Base-by-base conservation (phyloP, 1,140 invertebrate genomes). In the Brachionus paranguensis region DNA sequence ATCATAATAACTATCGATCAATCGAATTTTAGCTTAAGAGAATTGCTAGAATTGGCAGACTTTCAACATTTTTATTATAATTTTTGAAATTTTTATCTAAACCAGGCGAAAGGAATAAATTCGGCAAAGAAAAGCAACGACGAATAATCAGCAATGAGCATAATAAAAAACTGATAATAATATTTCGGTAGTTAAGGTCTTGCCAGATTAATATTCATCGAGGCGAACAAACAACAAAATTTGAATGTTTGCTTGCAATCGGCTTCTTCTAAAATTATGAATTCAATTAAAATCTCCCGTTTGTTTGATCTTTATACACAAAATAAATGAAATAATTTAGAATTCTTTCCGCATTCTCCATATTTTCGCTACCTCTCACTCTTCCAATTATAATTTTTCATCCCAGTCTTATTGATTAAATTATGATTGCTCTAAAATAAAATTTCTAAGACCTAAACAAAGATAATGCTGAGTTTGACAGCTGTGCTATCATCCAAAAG, bases 1-100 rank as follows among this genome's bases (percentile, higher is more conserved):
- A 72, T 72, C 68, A 72, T 72, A 68, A 68, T 68, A 68, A 41
- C 37, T 72, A 76, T 76, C 72, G 72, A 76, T 76, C 72, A 76
- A 76, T 76, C 41, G 72, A 50, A 76, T 24, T 47, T 47, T 76
- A 47, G 45, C 17, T 76, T 47, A n/a, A 47, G 27, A 33, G 17
- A 47, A 33, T 47, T 47, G 17, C 17, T 47, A 47, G 43, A 27
- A 76, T 20, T 37, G 29, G 29, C 33, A 33, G 33, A 12, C 37
- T 72, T 41, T 72, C 11, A 33, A 17, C 17, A 20, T 41, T 41
- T 72, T 72, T 41, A 72, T 72, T 41, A 72, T 72, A 72, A 72
- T 72, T 72, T 72, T 41, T 72, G 64, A 68, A 68, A 14, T 68
- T 68, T 68, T 33, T 68, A 33, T 33, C 29, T 41, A 72, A 72